Evolutionary conservation across 1,140 invertebrate genomes (phyloP).

Genomic region (Diorhabda sublineata): DNA sequence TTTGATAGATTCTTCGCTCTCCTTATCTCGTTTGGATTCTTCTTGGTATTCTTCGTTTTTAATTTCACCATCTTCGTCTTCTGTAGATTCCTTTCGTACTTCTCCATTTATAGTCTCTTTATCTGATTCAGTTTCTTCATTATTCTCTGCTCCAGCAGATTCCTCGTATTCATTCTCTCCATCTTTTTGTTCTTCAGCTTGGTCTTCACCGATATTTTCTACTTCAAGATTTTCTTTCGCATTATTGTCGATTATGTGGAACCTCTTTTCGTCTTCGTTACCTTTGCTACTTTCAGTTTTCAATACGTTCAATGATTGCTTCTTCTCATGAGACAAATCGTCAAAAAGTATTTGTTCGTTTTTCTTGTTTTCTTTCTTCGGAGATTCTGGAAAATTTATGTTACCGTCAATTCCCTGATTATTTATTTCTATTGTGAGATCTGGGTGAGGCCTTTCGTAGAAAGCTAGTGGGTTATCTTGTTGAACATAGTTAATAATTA

Average conservation of each 20-base stretch:
- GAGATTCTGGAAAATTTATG: not conserved
- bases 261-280: constrained; percentile 7
- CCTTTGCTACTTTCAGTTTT: not conserved
- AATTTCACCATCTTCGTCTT: constrained; percentile 5
- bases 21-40: constrained; percentile 1
- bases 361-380: not conserved
- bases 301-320: not conserved
- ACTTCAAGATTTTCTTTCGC: constrained; percentile 7
- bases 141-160: not conserved
- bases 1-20: not conserved
- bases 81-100: not conserved
- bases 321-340: not conserved
- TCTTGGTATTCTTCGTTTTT: constrained; percentile 6
- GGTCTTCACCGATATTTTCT: constrained; percentile 11
- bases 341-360: not conserved
- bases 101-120: not conserved
- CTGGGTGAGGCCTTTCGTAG: not conserved
- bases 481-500: constrained; percentile 1
- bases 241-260: not conserved
- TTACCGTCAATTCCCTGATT: not conserved
- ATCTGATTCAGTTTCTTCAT: constrained; percentile 10
- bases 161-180: constrained; percentile 1
- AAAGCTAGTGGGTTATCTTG: not conserved
- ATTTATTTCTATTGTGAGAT: not conserved
- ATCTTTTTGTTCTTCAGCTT: not conserved